These are phyloP conservation scores for Rafetus swinhoei DNA, from an alignment of 2,113 vertebrate species.

Conservation along the genomic window DNA sequence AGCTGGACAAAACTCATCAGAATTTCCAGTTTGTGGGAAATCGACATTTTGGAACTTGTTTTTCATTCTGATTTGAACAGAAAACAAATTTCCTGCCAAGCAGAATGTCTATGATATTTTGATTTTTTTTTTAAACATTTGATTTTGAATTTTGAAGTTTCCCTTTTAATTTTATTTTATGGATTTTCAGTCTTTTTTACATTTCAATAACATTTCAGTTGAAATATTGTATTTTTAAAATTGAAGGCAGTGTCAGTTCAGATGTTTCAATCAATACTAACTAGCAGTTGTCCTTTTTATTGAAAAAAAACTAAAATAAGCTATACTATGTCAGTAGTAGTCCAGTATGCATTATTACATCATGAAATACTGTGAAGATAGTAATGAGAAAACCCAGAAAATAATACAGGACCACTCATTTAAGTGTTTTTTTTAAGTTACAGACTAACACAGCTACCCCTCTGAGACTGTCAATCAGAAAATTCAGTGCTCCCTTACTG, in stretches of 20 bases:
- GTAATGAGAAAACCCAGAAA: too few relatives aligned
- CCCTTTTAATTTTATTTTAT: neutral
- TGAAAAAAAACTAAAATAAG: neutral
- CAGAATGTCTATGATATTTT: neutral
- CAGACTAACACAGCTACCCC: too few relatives aligned
- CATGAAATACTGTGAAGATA: neutral
- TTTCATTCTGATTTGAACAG: neutral
- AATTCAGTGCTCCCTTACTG: neutral
- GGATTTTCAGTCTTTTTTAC: neutral
- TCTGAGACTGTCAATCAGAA: neutral
- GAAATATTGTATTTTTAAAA: neutral
- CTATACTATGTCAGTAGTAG: neutral
- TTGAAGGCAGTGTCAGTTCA: neutral
- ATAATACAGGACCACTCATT: too few relatives aligned
- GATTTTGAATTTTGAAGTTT: neutral
- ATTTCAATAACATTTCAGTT: neutral
- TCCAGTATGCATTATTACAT: neutral
- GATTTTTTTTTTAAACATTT: neutral
- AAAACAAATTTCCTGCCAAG: neutral
- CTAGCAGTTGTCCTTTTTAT: neutral
- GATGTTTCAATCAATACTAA: neutral
- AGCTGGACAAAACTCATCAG: neutral
- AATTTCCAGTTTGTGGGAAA: neutral
- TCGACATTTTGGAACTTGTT: neutral
- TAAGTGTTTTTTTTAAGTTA: too few relatives aligned